Conservation (phyloP, 2,113 vertebrate species). For the Brachirus orientalis region DNA sequence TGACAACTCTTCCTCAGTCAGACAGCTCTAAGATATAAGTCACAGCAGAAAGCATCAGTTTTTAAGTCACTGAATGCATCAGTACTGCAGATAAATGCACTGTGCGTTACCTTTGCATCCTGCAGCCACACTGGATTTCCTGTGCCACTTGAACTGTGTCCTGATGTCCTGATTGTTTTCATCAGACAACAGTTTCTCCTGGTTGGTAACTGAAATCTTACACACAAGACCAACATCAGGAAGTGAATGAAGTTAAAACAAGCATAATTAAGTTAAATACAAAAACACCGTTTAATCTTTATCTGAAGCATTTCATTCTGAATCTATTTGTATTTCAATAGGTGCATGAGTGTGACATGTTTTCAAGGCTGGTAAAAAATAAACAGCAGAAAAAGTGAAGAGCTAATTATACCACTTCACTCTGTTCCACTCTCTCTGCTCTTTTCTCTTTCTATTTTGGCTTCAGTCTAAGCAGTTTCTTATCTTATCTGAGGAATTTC, state of each 20-base stretch:
- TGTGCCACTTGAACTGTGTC: constrained; percentile 35
- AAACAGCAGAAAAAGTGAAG: constrained; percentile 2
- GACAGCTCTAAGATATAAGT: not conserved
- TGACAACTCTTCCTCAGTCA: too few species aligned
- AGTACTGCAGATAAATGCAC: not conserved
- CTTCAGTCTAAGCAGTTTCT: constrained; percentile 40
- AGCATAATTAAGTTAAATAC: not conserved
- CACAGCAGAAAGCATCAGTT: not conserved
- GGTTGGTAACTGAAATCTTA: constrained; percentile 53
- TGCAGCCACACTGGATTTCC: constrained; percentile 28
- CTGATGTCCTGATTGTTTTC: constrained; percentile 22
- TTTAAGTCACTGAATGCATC: not conserved
- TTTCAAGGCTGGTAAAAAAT: not conserved
- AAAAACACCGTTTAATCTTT: not conserved
- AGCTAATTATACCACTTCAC: constrained; percentile 18
- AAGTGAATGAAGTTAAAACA: not conserved
- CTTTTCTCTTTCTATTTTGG: constrained; percentile 28
- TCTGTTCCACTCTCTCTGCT: not conserved
- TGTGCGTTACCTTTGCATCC: constrained; percentile 47
- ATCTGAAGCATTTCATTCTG: not conserved
- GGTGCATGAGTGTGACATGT: too few species aligned
- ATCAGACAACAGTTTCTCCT: constrained; percentile 17
- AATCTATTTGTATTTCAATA: too few species aligned
- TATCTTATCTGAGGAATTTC: constrained; percentile 72
- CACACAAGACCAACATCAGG: constrained; percentile 11